Percentiles rank a stretch among this genome's conserved stretches.
Evolutionary conservation across 2,797 vertebrate genomes (phyloP).

Genomic region (Lophotriccus pileatus): DNA sequence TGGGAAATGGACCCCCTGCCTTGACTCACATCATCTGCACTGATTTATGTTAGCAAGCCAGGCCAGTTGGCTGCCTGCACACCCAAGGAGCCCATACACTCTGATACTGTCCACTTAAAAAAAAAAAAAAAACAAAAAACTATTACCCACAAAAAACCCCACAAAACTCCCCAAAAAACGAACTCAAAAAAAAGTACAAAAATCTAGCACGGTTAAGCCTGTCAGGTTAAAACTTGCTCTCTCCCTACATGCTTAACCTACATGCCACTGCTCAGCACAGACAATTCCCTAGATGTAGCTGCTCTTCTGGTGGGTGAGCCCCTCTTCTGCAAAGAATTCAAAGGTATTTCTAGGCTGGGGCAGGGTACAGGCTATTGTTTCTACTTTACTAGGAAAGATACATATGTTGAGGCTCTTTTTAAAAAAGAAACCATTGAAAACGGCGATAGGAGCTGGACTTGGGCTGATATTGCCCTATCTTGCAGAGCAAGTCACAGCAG

Average conservation of each 20-base stretch:
- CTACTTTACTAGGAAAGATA: neutral
- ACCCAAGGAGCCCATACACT: neutral
- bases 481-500: neutral
- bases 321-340: neutral
- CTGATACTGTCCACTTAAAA: neutral
- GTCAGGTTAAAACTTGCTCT: neutral
- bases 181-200: neutral
- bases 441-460: neutral
- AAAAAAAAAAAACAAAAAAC: neutral
- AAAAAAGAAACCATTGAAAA: neutral
- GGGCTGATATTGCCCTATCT: neutral
- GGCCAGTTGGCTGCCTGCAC: neutral
- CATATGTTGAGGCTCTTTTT: neutral
- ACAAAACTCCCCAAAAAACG: no score
- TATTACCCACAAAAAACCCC: neutral
- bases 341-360: neutral
- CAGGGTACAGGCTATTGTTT: neutral
- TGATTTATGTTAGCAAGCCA: neutral
- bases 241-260: neutral
- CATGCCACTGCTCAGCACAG: neutral
- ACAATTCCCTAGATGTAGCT: neutral
- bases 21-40: slow-evolving; percentile 39
- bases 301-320: neutral
- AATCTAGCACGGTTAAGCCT: neutral
- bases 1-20: slow-evolving; percentile 42